Base-by-base conservation (phyloP, 2,888 invertebrate species). In the Phyto melanocephala region DNA sequence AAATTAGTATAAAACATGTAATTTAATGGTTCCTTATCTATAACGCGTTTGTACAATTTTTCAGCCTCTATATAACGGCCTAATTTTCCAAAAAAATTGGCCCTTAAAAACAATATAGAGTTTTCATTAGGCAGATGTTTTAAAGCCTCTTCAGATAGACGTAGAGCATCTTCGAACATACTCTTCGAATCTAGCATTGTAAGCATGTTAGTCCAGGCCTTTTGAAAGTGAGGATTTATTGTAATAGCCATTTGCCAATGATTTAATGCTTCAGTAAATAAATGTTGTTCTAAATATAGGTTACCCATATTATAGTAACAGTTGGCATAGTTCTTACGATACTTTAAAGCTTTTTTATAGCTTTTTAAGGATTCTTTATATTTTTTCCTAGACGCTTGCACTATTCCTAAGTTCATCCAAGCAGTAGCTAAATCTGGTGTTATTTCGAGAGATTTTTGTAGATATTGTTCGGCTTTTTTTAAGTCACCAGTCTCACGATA, bases 371-470 rank as follows among this genome's bases (percentile, higher is more conserved):
- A 95, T 87, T 95, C 95, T 1, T 93, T 90, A 82, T 93, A 93
- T 80, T 95, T 93, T 85, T 94, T 94, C 63, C 95, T 92, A 45
- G 94, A 93, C 0, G 97, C 95, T 84, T 97, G 93, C 35, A 98
- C 96, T 86, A 99, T 98, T 15, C 98, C 99, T 68, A 99, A 92
- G 92, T 99, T 99, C 98, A 99, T 99, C 98, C 98, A 99, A 0
- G 98, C 99, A 0, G 98, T 96, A 1, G 98, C 96, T 92, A 98
- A 99, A 89, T 96, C 95, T 37, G 95, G 89, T 74, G 88, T 86
- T 1, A 95, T 92, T 84, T 92, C 88, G 13, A 98, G 92, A 56
- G 98, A 97, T 86, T 92, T 93, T 85, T 93, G 92, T 15, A 98
- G 92, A 84, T 96, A 93, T 63, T 95, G 95, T 92, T 98, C 98